Base-by-base conservation (phyloP, 1,140 invertebrate genomes). In the Drosophila pallidifrons region DNA sequence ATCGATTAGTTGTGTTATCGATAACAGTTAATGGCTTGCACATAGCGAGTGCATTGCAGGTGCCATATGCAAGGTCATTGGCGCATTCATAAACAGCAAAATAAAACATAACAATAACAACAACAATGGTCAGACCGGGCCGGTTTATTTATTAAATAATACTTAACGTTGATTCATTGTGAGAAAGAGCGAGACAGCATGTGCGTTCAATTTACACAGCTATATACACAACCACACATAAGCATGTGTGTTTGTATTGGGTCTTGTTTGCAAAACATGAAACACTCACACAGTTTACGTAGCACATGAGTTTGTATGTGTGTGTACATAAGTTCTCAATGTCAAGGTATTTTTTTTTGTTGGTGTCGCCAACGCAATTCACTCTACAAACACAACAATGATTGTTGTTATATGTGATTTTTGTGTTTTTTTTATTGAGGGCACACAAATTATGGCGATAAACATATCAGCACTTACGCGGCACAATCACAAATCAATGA, bases 321-420 rank as follows among this genome's bases (percentile, higher is more conserved):
- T 54, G 30, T 63, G 16, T 63, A 64, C 11, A 64, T 49, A 57
- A 59, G 49, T 15, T 72, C 59, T 89, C 85, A 89, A 89, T 89
- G 85, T 89, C 85, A 89, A 89, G 85, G 85, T 79, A 79, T 80
- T 25, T 38, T 38, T 69, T 67, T 78, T 61, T 67, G 70, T 70
- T 67, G 38, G 2, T 41, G 61, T 43, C 59, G 75, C 49, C 43
- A 51, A 52, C 54, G 52, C 80, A 25, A 47, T 38, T 68, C 13
- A 15, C 35, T 10, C n/a, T 11, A 45, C 32, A 10, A n/a, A 49
- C 57, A 25, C 20, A 25, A 25, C 32, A 38, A 38, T 10, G 35
- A 32, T 69, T 78, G 46, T 68, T 59, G 35, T 77, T 51, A 25
- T 49, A 58, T 63, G 65, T 73, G 16, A 66, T 41, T 68, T 46